Evolutionary conservation across 2,797 vertebrate species (phyloP), one percentile per base, ranked within the genome.

Genomic region (Gambusia yucatana): DNA sequence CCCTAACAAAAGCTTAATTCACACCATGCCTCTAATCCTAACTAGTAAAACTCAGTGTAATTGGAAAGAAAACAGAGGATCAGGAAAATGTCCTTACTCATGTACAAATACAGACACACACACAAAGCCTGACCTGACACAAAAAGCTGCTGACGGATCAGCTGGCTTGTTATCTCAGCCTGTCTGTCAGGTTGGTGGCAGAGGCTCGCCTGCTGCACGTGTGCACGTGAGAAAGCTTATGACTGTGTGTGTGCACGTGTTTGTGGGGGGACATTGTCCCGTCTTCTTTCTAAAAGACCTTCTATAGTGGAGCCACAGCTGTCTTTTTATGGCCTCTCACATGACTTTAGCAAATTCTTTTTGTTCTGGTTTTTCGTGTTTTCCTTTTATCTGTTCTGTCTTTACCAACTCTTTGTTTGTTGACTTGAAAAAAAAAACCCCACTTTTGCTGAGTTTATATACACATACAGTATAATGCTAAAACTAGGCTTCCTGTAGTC

Each of bases 71-170:
- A n/a, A 6, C 22, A 25, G 52, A 55, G 52, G 52, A 55, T n/a
- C 10, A n/a, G 52, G 52, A 55, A 55, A 55, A 55, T 55, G 52
- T n/a, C 52, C 10, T 55, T n/a, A 55, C 52, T 55, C 52, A 55
- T 55, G 25, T 55, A 10, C 4, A 17, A 3, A 30, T 57, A 59
- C 72, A 25, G 63, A 83, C 72, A 25, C 69, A 82, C 75, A 78
- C 87, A 76, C 76, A 57, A 63, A 63, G 52, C 70, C 76, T 80
- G 75, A 86, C 83, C 84, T 76, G 82, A 83, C 82, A 57, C 79
- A 78, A 86, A 77, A 90, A 85, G 78, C 87, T 77, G 33, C 50
- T 20, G n/a, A 75, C 70, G 86, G 88, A 90, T 89, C 87, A 92
- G 83, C 72, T 7, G 17, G 79, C 43, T 63, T 86, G 78, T 86